Conservation (phyloP, 2,888 invertebrate species). For the Perizoma affinitatum region DNA sequence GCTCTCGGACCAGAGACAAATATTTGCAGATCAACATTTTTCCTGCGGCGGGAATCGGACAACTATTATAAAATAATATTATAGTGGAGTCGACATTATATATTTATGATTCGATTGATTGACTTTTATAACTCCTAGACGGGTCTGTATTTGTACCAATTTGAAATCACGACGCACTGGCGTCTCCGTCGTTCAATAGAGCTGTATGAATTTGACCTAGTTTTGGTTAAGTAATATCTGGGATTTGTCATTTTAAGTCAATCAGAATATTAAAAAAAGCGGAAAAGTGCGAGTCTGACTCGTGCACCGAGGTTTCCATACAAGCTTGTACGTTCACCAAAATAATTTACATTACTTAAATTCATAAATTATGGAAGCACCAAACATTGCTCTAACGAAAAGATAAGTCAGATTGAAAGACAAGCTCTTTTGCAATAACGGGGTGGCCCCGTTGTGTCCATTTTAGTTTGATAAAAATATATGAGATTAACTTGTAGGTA, state of each 20-base stretch:
- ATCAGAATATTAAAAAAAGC: not conserved
- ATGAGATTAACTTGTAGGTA: no score
- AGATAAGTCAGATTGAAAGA: not conserved
- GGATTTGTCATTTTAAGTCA: slow-evolving; percentile 1
- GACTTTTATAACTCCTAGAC: slow-evolving; percentile 37
- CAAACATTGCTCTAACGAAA: no score
- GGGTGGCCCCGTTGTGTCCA: not conserved
- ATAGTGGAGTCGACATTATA: slow-evolving; percentile 28
- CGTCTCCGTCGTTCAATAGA: slow-evolving; percentile 38
- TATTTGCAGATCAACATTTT: no score
- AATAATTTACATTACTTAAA: no score
- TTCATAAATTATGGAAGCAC: no score
- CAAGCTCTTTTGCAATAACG: not conserved
- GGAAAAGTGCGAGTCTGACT: no score
- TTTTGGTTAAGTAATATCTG: slow-evolving; percentile 21
- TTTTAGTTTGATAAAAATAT: not conserved
- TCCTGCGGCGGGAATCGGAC: no score
- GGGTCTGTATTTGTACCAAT: slow-evolving; percentile 36
- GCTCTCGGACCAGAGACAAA: no score
- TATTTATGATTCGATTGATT: slow-evolving; percentile 39
- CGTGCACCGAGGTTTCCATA: no score
- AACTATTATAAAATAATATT: no score
- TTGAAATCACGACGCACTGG: slow-evolving; percentile 41
- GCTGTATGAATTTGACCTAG: slow-evolving; percentile 43
- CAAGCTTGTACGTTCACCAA: no score